phyloP scores from a whole-genome alignment of 2,797 vertebrate species.

The Dromococcyx pavoninus region DNA sequence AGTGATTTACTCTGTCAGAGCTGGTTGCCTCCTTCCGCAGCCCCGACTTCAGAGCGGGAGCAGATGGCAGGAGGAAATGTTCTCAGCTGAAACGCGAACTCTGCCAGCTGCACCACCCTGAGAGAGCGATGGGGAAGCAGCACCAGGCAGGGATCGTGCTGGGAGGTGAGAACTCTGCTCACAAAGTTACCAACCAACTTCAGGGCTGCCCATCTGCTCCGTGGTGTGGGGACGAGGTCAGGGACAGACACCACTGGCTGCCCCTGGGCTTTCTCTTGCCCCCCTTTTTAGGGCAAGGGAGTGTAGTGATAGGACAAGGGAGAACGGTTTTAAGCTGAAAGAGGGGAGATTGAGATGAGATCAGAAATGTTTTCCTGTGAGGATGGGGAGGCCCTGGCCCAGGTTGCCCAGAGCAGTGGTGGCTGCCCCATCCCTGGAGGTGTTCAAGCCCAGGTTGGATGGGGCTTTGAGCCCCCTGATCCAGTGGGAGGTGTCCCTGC shows the following conservation, averaged over 20 bases:
- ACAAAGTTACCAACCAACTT: background rate
- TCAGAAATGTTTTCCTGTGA: too few species aligned
- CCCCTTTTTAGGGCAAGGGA: background rate
- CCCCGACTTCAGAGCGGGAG: fast-evolving
- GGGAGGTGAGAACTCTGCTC: background rate
- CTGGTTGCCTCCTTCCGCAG: background rate
- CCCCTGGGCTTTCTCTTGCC: background rate
- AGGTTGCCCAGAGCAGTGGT: too few species aligned
- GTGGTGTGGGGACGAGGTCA: background rate
- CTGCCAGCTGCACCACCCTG: background rate
- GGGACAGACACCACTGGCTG: fast-evolving
- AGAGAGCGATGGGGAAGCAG: background rate
- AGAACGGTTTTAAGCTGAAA: too few species aligned
- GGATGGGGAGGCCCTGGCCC: too few species aligned
- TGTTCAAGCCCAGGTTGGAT: too few species aligned
- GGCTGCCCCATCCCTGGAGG: too few species aligned
- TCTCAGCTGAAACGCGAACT: background rate
- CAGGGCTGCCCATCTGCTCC: background rate
- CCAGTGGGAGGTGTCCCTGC: too few species aligned
- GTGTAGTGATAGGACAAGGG: too few species aligned
- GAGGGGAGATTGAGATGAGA: too few species aligned
- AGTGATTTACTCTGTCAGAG: background rate
- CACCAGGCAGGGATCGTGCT: background rate
- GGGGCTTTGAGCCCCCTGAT: too few species aligned
- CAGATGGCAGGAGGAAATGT: background rate